Evolutionary conservation across 2,113 vertebrate genomes (phyloP).

Genomic region (Gadus chalcogrammus): DNA sequence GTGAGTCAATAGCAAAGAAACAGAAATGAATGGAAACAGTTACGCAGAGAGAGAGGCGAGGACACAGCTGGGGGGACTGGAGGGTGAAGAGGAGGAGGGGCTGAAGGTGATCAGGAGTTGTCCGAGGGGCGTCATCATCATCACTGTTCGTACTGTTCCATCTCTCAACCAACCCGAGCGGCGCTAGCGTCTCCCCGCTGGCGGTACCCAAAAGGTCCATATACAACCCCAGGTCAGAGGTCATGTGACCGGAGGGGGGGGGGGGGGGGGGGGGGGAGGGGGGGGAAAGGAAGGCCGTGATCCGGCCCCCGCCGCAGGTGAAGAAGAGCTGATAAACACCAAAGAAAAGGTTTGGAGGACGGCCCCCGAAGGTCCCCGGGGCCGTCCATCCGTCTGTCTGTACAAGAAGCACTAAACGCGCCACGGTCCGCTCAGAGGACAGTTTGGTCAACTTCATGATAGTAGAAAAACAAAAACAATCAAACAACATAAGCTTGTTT

Average conservation of each 20-base stretch:
- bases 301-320: too few relatives aligned
- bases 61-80: background rate
- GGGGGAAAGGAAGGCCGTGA: slow-evolving; percentile 17
- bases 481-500: slow-evolving; percentile 8
- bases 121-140: background rate
- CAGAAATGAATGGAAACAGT: slow-evolving; percentile 2
- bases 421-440: slow-evolving; percentile 18
- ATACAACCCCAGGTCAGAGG: slow-evolving; percentile 47
- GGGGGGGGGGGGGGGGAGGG: slow-evolving; percentile 24
- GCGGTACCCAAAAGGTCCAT: slow-evolving; percentile 20
- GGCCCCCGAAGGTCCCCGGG: background rate
- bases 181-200: background rate
- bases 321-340: background rate
- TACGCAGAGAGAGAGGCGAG: slow-evolving; percentile 20
- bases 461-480: slow-evolving; percentile 24
- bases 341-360: background rate
- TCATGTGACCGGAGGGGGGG: slow-evolving; percentile 17
- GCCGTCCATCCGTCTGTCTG: background rate
- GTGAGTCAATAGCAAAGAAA: background rate
- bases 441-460: slow-evolving; percentile 57
- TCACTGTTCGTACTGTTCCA: background rate
- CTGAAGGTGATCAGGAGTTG: slow-evolving; percentile 13
- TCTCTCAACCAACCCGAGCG: background rate
- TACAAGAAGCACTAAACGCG: background rate
- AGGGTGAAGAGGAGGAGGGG: slow-evolving; percentile 43